A percentile compares a stretch with the other conserved stretches of the same genome.
Evolutionary conservation across 2,888 invertebrate species (phyloP).

Genomic region (Eilema depressum): DNA sequence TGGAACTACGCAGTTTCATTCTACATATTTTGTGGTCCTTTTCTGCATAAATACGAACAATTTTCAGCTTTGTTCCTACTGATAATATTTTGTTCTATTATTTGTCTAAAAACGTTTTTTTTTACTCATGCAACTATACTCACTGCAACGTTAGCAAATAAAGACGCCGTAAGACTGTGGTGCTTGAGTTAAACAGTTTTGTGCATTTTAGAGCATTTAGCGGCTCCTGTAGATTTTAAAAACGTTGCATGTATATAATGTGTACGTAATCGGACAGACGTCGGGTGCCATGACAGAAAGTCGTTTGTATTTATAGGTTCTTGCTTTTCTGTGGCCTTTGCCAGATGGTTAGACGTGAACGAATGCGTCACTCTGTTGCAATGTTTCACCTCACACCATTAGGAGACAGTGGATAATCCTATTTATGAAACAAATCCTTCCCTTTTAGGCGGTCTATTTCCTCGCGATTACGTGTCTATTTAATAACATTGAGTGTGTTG

Average conservation of each 20-base stretch:
- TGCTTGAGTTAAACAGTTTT: slow-evolving; percentile 69
- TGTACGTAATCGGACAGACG: slow-evolving; percentile 65
- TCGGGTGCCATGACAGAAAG: slow-evolving; percentile 71
- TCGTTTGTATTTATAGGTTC: slow-evolving; percentile 28
- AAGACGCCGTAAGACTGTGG: slow-evolving; percentile 53
- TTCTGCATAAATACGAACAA: too few relatives aligned
- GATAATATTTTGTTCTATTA: slow-evolving; percentile 3
- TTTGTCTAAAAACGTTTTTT: background rate
- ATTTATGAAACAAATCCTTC: background rate
- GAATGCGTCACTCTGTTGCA: background rate
- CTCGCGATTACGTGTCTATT: too few relatives aligned
- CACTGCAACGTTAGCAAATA: background rate
- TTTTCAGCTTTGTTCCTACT: background rate
- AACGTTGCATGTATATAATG: slow-evolving; percentile 50
- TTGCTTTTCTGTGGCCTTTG: slow-evolving; percentile 34
- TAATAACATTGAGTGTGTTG: background rate
- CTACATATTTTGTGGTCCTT: too few relatives aligned
- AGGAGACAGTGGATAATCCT: background rate
- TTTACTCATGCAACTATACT: slow-evolving; percentile 23
- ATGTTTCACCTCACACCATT: background rate
- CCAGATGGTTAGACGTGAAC: background rate
- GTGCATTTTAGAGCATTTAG: slow-evolving; percentile 71
- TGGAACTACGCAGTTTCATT: too few relatives aligned
- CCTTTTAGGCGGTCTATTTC: background rate
- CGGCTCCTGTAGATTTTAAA: slow-evolving; percentile 57